Evolutionary conservation across 2,888 invertebrate genomes (phyloP).

Genomic region (Mystacides longicornis): DNA sequence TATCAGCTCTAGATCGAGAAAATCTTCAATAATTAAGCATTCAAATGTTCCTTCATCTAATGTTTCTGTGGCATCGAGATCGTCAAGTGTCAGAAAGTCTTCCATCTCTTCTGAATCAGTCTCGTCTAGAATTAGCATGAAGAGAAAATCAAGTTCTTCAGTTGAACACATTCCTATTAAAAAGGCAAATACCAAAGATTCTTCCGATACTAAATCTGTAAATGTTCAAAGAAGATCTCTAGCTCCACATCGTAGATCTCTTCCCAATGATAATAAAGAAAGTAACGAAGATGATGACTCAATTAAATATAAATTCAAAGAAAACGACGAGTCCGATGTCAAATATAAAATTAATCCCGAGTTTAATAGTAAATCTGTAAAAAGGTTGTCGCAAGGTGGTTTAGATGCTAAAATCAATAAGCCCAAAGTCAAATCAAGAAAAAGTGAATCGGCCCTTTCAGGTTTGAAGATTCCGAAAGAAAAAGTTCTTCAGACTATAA

Average conservation of each 20-base stretch:
- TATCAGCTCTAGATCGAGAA: not conserved
- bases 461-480: constrained; percentile 12
- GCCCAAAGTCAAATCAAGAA: constrained; percentile 4
- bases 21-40: not conserved
- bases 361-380: constrained; percentile 10
- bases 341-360: constrained; percentile 23
- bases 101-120: constrained; percentile 6
- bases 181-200: constrained; percentile 3
- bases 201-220: not conserved
- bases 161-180: not conserved
- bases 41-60: not conserved
- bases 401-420: constrained; percentile 4
- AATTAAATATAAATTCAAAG: constrained; percentile 17
- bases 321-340: constrained; percentile 6
- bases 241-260: not conserved
- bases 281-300: constrained; percentile 10
- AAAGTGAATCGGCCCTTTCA: constrained; percentile 16
- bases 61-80: not conserved
- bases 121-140: constrained; percentile 3
- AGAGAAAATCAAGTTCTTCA: constrained; percentile 9
- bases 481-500: constrained; percentile 19
- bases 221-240: not conserved
- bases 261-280: not conserved
- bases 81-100: constrained; percentile 7
- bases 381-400: constrained; percentile 12